Conservation (phyloP, 1,140 invertebrate species). For the Drosophila nigrodunni region DNA sequence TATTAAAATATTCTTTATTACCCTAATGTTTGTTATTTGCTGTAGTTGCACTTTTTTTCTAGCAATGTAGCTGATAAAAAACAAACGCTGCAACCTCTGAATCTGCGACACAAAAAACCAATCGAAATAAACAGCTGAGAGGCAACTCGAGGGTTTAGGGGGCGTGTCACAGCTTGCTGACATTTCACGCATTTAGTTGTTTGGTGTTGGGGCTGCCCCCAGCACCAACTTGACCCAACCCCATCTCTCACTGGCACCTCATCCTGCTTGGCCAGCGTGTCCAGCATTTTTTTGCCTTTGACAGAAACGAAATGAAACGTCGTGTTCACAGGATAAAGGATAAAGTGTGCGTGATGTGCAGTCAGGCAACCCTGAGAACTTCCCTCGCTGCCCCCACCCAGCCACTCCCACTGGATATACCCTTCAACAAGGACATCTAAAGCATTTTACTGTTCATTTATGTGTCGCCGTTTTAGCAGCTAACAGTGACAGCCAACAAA, state of each 20-base stretch:
- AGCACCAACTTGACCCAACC: not conserved
- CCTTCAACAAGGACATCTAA: not conserved
- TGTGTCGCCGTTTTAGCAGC: constrained; percentile 72
- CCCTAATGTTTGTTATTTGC: no score
- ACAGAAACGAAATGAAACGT: constrained; percentile 70
- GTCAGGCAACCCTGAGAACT: constrained; percentile 14
- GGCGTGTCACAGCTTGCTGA: constrained; percentile 33
- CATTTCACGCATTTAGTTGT: constrained; percentile 74
- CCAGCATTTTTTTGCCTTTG: constrained; percentile 55
- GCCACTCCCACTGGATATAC: not conserved
- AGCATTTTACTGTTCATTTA: constrained; percentile 61
- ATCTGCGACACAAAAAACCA: constrained; percentile 16
- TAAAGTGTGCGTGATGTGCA: constrained; percentile 75
- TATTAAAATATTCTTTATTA: no score
- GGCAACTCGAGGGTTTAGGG: constrained; percentile 1
- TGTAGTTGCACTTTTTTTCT: not conserved
- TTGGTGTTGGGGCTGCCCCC: not conserved
- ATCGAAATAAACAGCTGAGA: constrained; percentile 15
- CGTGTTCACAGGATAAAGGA: constrained; percentile 58
- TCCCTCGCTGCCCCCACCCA: not conserved
- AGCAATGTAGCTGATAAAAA: no score
- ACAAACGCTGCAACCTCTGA: not conserved
- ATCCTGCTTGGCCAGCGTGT: constrained; percentile 12
- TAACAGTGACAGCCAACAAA: constrained; percentile 41
- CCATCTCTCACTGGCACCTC: not conserved